Evolutionary conservation across 92 coral and sea anemone genomes (phyloP).

Genomic region (Nematostella vectensis): DNA sequence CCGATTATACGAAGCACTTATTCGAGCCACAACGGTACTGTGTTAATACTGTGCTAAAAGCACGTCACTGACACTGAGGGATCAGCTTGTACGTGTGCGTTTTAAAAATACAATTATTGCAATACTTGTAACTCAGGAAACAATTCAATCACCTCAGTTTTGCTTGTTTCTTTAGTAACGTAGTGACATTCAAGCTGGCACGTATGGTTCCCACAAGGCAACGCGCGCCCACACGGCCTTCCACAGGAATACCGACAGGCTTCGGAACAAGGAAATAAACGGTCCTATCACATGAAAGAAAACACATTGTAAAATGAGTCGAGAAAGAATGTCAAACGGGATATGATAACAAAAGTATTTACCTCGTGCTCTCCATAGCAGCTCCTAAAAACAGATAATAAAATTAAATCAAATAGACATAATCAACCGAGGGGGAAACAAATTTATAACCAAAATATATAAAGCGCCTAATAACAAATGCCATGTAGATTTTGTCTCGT

Average conservation of each 20-base stretch:
- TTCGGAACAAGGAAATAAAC: constrained; percentile 55
- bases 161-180: constrained; percentile 46
- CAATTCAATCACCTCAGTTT: constrained; percentile 36
- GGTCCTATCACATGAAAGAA: constrained; percentile 27
- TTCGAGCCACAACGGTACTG: too few relatives aligned
- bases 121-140: too few relatives aligned
- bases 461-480: too few relatives aligned
- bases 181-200: constrained; percentile 81
- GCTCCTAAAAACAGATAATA: constrained; percentile 40
- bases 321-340: not conserved
- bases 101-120: too few relatives aligned
- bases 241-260: constrained; percentile 76
- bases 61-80: too few relatives aligned
- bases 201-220: constrained; percentile 71
- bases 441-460: too few relatives aligned
- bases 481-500: too few relatives aligned
- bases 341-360: constrained; percentile 4
- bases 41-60: too few relatives aligned
- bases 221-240: constrained; percentile 77
- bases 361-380: constrained; percentile 96
- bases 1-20: too few relatives aligned
- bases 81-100: too few relatives aligned
- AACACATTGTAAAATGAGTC: not conserved
- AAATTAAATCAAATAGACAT: too few relatives aligned
- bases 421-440: too few relatives aligned